Base-by-base conservation (phyloP, 1,140 invertebrate species). In the Cyclina sinensis region DNA sequence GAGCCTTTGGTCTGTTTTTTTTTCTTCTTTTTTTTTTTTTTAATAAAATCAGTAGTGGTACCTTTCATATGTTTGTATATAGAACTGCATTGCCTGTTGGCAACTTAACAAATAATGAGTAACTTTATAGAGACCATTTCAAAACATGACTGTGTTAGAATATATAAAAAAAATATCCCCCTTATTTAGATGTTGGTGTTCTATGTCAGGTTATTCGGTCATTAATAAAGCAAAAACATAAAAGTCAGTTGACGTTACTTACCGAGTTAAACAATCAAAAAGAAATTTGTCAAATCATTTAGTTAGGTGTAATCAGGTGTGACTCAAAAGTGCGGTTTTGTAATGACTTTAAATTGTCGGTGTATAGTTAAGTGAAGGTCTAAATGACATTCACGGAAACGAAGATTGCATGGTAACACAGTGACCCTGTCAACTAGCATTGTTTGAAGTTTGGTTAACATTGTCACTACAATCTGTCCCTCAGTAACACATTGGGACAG, bases 271-370 rank as follows among this genome's bases (percentile, higher is more conserved):
- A 27, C 35, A 27, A 37, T 70, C 32, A 37, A 32, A 70, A 16
- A 70, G 65, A 70, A 39, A 70, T 37, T 39, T 70, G 65, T 16
- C 65, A 16, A 70, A 30, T 70, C 65, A 70, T 70, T 70, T 70
- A 70, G 65, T 70, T 1, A 18, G 9, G 21, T 70, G 65, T 70
- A 70, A 16, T 70, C 65, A 70, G 32, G 65, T 27, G 35, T 37
- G 65, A 70, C 65, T 70, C 65, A 70, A 70, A 35, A 37, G 16
- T 35, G 32, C 4, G 65, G 65, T 70, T 70, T 70, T 37, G 4
- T 35, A 18, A 37, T 37, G 9, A 12, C 5, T 37, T 37, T 37
- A 30, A 37, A 70, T 70, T 70, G 65, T 35, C 37, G 65, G 24
- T n/a, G n/a, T n/a, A 30, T 21, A 37, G 35, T 70, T 30, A 70